These are phyloP conservation scores for Neodontobutis hainanensis DNA, from an alignment of 2,113 vertebrate species.

Conservation along the genomic window DNA sequence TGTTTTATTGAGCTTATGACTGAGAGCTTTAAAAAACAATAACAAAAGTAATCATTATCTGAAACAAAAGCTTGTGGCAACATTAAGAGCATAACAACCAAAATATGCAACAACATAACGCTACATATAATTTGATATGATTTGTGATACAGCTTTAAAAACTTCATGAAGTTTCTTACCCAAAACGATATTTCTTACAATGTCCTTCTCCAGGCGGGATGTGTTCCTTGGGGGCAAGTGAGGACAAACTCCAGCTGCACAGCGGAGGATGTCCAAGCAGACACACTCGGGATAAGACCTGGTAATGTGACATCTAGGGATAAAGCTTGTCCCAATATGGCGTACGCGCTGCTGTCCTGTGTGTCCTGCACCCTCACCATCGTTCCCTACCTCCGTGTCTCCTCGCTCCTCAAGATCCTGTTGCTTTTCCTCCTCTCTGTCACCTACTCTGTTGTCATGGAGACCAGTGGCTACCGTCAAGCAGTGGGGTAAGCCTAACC, in stretches of 20 bases:
- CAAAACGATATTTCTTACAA: neutral
- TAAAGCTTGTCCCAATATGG: slow-evolving; percentile 83
- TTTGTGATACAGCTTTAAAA: no score
- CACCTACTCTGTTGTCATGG: slow-evolving; percentile 90
- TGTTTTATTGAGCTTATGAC: no score
- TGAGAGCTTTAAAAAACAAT: no score
- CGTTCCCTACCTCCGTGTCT: slow-evolving; percentile 91
- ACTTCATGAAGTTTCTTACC: no score
- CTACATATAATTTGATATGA: no score
- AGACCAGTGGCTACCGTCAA: slow-evolving; percentile 90
- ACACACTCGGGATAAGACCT: slow-evolving; percentile 24
- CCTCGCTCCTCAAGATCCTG: slow-evolving; percentile 93
- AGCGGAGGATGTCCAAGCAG: slow-evolving; percentile 75
- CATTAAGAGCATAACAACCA: no score
- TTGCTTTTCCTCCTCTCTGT: slow-evolving; percentile 89
- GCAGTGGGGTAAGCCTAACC: slow-evolving; percentile 82
- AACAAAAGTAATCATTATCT: no score
- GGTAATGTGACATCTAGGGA: slow-evolving; percentile 76
- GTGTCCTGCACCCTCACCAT: slow-evolving; percentile 89
- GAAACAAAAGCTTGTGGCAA: no score
- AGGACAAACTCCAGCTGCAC: slow-evolving; percentile 79
- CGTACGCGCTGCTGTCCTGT: slow-evolving; percentile 91
- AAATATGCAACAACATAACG: no score
- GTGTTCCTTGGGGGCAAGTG: slow-evolving; percentile 88
- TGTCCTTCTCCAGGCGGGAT: slow-evolving; percentile 82